Evolutionary conservation across 2,113 vertebrate species (phyloP).

Genomic region (cat (Felis catus)): DNA sequence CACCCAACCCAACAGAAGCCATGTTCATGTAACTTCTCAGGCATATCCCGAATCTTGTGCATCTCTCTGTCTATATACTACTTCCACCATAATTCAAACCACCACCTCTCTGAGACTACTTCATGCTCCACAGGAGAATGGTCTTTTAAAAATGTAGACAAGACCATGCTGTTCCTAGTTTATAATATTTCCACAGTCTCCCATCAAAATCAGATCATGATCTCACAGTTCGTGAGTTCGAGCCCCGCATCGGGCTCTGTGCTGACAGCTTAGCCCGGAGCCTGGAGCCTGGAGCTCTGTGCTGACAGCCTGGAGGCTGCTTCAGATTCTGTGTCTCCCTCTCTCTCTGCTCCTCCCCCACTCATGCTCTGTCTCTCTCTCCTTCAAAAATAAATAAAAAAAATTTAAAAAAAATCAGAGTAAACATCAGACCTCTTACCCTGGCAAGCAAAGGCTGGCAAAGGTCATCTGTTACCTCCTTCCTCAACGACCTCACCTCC

Average conservation of each 20-base stretch:
- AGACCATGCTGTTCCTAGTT: not conserved
- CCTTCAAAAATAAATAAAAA: too few species aligned
- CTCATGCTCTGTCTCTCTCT: too few species aligned
- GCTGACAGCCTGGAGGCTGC: too few species aligned
- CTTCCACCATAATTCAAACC: not conserved
- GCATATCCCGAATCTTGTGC: not conserved
- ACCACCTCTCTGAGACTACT: not conserved
- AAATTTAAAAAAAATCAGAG: not conserved
- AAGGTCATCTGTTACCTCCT: not conserved
- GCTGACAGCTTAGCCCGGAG: too few species aligned
- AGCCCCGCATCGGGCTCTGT: too few species aligned
- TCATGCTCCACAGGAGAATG: not conserved
- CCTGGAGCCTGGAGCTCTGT: too few species aligned
- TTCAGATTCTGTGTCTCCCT: too few species aligned
- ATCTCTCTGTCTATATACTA: not conserved
- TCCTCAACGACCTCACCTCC: not conserved
- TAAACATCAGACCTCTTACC: not conserved
- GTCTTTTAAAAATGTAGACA: not conserved
- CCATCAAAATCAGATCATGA: not conserved
- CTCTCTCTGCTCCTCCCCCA: too few species aligned
- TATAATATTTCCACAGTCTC: not conserved
- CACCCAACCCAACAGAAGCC: not conserved
- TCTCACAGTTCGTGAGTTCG: too few species aligned
- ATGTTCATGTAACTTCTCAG: not conserved
- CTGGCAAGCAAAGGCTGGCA: not conserved